Conservation (phyloP, 2,888 invertebrate species). For the Orchestes rusci region DNA sequence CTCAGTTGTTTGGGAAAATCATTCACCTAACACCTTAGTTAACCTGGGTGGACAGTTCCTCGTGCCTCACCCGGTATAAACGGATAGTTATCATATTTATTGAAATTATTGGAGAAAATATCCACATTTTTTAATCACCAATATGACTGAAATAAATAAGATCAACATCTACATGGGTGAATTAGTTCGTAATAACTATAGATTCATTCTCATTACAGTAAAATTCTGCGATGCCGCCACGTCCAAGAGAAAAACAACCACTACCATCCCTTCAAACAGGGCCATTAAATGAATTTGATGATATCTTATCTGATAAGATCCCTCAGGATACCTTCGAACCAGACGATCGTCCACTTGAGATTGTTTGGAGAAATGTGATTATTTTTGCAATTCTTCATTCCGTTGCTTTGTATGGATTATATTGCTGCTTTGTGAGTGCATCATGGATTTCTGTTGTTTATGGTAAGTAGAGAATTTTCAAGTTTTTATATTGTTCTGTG, state of each 20-base stretch:
- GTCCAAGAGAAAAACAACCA: constrained; percentile 20
- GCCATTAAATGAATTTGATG: constrained; percentile 59
- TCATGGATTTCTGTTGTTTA: constrained; percentile 63
- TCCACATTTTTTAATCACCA: too few species aligned
- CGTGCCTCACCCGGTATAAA: too few species aligned
- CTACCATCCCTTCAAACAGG: constrained; percentile 43
- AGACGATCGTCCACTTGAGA: constrained; percentile 50
- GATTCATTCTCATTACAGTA: too few species aligned
- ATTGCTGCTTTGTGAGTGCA: constrained; percentile 64
- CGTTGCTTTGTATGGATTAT: constrained; percentile 69
- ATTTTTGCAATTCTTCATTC: constrained; percentile 68
- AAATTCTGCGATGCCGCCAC: constrained; percentile 18
- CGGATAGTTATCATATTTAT: too few species aligned
- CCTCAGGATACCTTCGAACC: constrained; percentile 35
- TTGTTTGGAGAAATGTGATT: constrained; percentile 79
- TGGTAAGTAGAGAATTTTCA: constrained; percentile 67
- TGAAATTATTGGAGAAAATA: too few species aligned
- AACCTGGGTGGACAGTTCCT: too few species aligned
- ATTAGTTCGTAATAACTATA: too few species aligned
- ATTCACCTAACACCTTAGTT: too few species aligned
- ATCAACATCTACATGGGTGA: too few species aligned
- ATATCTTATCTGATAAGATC: constrained; percentile 43
- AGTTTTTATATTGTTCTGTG: too few species aligned
- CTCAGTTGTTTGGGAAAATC: too few species aligned
- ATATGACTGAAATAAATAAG: too few species aligned